A percentile compares a stretch with the other conserved stretches of the same genome.
Conservation (phyloP, 1,140 invertebrate genomes). For the Musca domestica region DNA sequence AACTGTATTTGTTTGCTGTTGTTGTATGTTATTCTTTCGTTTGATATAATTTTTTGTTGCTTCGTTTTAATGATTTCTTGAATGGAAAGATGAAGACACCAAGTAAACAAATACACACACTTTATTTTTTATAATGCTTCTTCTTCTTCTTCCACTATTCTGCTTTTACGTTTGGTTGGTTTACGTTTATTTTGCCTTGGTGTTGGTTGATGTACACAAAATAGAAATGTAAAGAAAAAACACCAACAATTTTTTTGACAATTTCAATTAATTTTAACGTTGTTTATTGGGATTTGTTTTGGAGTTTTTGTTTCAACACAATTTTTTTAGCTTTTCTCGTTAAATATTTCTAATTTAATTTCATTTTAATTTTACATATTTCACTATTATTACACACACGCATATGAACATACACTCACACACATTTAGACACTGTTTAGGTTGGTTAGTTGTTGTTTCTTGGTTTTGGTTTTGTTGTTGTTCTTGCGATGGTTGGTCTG, state of each 20-base stretch:
- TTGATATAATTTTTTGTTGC: too few species aligned
- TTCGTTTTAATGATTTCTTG: too few species aligned
- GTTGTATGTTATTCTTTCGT: too few species aligned
- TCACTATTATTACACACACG: neutral
- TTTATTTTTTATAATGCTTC: too few species aligned
- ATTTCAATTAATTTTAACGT: neutral
- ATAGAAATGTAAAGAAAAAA: neutral
- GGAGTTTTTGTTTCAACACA: neutral
- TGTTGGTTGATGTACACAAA: neutral
- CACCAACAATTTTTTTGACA: neutral
- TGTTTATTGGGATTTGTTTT: neutral
- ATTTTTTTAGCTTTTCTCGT: constrained; percentile 14
- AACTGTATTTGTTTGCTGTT: too few species aligned
- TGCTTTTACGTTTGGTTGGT: too few species aligned
- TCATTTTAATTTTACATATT: neutral
- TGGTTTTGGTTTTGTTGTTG: neutral
- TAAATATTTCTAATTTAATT: neutral
- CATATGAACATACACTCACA: neutral
- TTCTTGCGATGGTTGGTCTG: neutral
- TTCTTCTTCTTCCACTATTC: too few species aligned
- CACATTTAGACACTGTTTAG: constrained; percentile 14
- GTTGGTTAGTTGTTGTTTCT: constrained; percentile 13
- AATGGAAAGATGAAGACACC: too few species aligned
- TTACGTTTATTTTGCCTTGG: too few species aligned
- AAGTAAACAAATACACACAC: too few species aligned